Percentiles rank a stretch among this genome's conserved stretches.
phyloP scores from a whole-genome alignment of 2,888 invertebrate genomes.

The Ferdinandea cuprea region DNA sequence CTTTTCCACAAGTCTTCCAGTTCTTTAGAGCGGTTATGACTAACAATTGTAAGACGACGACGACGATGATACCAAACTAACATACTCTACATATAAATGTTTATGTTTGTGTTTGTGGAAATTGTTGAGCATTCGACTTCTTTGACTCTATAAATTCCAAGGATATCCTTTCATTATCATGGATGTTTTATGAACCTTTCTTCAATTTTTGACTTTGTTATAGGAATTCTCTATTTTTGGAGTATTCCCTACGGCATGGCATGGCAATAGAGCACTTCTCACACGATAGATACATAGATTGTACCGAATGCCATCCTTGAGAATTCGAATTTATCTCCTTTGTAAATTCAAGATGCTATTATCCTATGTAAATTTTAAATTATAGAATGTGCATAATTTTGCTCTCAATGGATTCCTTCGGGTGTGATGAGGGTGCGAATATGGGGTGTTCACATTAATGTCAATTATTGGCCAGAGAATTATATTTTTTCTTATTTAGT shows the following conservation, averaged over 20 bases:
- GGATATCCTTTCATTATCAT: slow-evolving; percentile 43
- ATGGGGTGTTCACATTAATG: not conserved
- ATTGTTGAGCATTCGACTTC: not conserved
- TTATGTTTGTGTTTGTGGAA: slow-evolving; percentile 3
- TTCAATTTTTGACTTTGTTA: not conserved
- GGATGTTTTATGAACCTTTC: slow-evolving; percentile 15
- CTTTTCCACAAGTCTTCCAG: not conserved
- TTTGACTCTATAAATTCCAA: not conserved
- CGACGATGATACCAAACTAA: too few species aligned
- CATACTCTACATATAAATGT: too few species aligned
- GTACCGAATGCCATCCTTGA: not conserved
- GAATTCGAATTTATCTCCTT: slow-evolving; percentile 19
- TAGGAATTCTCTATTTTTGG: slow-evolving; percentile 10
- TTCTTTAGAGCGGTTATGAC: not conserved
- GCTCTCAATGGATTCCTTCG: slow-evolving; percentile 17
- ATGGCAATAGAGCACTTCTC: slow-evolving; percentile 10
- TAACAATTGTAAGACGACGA: slow-evolving; percentile 11
- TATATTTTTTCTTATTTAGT: not conserved
- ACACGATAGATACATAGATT: not conserved
- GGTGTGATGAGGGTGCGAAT: slow-evolving; percentile 9
- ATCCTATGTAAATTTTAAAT: slow-evolving; percentile 55
- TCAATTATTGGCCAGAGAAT: not conserved
- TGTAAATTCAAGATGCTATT: slow-evolving; percentile 51
- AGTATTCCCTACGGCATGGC: slow-evolving; percentile 25
- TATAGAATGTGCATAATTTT: slow-evolving; percentile 38